Percentiles rank a stretch among this genome's conserved stretches.
Evolutionary conservation across 2,113 vertebrate genomes (phyloP).

Genomic region (Lasiurus borealis): DNA sequence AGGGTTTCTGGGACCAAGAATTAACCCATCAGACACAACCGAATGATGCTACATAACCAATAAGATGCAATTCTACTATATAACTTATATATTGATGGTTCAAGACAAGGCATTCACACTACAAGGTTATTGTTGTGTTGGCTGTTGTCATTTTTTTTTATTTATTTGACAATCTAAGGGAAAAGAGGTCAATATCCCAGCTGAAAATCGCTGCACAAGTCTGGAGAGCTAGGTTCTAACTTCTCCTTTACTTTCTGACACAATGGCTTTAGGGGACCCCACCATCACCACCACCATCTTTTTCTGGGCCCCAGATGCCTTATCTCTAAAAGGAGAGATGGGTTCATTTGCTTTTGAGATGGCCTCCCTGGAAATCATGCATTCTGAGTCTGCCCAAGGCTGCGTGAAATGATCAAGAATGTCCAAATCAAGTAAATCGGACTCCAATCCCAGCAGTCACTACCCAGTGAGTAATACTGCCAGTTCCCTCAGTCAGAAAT

Average conservation of each 20-base stretch:
- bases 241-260: not conserved
- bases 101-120: not conserved
- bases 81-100: not conserved
- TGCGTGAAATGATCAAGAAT: not conserved
- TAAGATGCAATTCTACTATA: not conserved
- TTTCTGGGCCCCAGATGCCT: not conserved
- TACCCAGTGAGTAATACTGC: not conserved
- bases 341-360: not conserved
- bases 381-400: not conserved
- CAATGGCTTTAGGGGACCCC: not conserved
- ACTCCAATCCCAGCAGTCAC: not conserved
- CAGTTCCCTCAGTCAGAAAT: not conserved
- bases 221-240: not conserved
- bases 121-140: not conserved
- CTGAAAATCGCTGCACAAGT: not conserved
- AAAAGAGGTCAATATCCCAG: not conserved
- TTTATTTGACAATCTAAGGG: not conserved
- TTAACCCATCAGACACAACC: not conserved
- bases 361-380: not conserved
- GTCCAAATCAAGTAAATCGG: not conserved
- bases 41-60: not conserved
- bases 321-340: not conserved
- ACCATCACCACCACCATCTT: too few relatives aligned
- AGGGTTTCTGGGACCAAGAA: not conserved
- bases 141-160: not conserved